Evolutionary conservation across 1,140 invertebrate species (phyloP), one percentile per base, ranked within the genome.

Genomic region (Steinernema khuongi): DNA sequence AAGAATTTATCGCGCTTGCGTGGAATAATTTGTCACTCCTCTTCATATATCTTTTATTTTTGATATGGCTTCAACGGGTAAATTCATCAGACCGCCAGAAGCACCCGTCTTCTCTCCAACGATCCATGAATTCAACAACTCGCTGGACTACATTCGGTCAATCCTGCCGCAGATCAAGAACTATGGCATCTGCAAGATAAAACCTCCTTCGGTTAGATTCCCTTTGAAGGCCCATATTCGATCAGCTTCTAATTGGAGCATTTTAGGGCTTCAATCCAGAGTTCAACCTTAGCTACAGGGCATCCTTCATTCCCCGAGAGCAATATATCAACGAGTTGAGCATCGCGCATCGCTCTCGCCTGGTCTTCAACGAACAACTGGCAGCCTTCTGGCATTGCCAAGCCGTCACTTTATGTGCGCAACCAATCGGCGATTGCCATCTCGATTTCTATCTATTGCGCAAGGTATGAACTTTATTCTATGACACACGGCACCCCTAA

Each of bases 281-380:
- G 7, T 60, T 60, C 50, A 26, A 11, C 4, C 4, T 60, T 14
- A 60, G 26, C 19, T 22, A 7, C 14, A 7, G 26, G 50, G 19
- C 7, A 4, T 60, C 50, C 14, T 79, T 66, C 1, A n/a, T 30
- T 72, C 4, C 29, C 19, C 44, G n/a, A 30, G 18, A 66, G 7
- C 19, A 41, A 30, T 19, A 32, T 26, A 4, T 31, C 0, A 70
- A 76, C 11, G 32, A 60, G 22, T 77, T 69, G n/a, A 81, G 79
- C 66, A 74, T 41, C 68, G 80, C 22, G 19, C 44, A 60, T 22
- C 50, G 50, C 50, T 60, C 4, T 22, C 50, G 50, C 11, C 4
- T 14, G 7, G 2, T 60, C 4, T 60, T 60, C 50, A 60, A 60
- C 50, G 50, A 60, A 26, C 7, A 60, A 22, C 26, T 60, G 14